A percentile compares a stretch with the other conserved stretches of the same genome.
phyloP scores from a whole-genome alignment of 1,140 invertebrate genomes.

The Drosophila seguyi region DNA sequence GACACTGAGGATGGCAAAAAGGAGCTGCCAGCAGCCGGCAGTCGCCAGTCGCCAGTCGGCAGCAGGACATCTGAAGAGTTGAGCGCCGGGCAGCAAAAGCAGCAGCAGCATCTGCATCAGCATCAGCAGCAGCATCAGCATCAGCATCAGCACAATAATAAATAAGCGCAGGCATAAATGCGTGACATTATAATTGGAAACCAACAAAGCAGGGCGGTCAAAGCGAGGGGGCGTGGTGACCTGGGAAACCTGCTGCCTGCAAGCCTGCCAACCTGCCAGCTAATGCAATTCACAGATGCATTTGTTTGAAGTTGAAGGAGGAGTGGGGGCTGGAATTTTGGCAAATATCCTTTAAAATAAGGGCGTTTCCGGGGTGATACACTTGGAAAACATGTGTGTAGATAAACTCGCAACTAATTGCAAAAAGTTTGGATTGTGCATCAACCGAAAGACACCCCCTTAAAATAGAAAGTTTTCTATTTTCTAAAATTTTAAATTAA shows the following conservation, averaged over 20 bases:
- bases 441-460: background rate
- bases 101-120: no score
- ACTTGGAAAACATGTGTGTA: background rate
- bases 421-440: background rate
- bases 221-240: slow-evolving; percentile 6
- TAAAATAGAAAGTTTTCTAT: background rate
- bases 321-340: background rate
- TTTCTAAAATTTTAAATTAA: background rate
- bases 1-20: slow-evolving; percentile 57
- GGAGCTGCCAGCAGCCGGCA: slow-evolving; percentile 18
- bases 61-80: slow-evolving; percentile 39
- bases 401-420: background rate
- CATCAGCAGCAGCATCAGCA: no score
- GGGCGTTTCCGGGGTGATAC: background rate
- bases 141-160: slow-evolving; percentile 48
- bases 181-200: slow-evolving; percentile 69
- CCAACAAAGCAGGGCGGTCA: slow-evolving; percentile 32
- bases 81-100: slow-evolving; percentile 17
- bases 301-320: slow-evolving; percentile 18
- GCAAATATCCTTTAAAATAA: slow-evolving; percentile 12
- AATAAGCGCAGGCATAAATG: slow-evolving; percentile 67
- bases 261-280: background rate
- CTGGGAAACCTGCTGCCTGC: slow-evolving; percentile 2
- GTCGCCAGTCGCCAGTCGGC: background rate
- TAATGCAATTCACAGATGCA: slow-evolving; percentile 42